Evolutionary conservation across 1,140 invertebrate species (phyloP), one percentile per base, ranked within the genome.

Genomic region (Drosophila nasuta): DNA sequence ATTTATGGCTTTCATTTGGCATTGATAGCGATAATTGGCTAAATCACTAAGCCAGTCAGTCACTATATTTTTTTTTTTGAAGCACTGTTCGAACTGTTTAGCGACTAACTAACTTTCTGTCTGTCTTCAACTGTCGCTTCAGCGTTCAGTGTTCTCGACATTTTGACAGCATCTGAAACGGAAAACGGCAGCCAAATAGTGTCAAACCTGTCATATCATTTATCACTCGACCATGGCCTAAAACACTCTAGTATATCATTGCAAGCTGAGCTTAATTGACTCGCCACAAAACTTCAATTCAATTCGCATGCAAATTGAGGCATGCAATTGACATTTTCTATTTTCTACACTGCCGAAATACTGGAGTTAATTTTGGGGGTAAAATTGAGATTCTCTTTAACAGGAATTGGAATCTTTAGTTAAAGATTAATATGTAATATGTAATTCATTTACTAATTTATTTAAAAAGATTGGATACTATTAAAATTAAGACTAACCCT

Each of bases 1-100:
- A 82, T 82, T 75, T 82, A 82, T 79, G 79, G 80, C 80, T 82
- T 82, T 82, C 75, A 79, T n/a, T 82, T 82, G 80, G 70, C 75
- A 82, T 70, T 77, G 80, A 79, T 79, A 65, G 79, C 79, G 65
- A 75, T 82, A 82, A 82, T 82, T 82, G 79, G 69, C 57, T 48
- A 58, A 57, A 41, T 41, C 38, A 7, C 20, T 25, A 25, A 25
- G 20, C 20, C 20, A 25, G 20, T 7, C 30, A 33, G 30, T 33
- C 30, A 33, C 30, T 7, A 33, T 7, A 10, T 43, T 20, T 20
- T 20, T 20, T 20, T 4, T 25, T 25, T 25, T 25, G 20, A 25
- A 25, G 3, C 20, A 25, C 20, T 25, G 20, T 25, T 25, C n/a
- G 52, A 57, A 48, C 63, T 25, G 63, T 45, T 60, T 46, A 3